These are phyloP conservation scores for Periophthalmus magnuspinnatus DNA, from an alignment of 2,797 vertebrate genomes.

Conservation along the genomic window DNA sequence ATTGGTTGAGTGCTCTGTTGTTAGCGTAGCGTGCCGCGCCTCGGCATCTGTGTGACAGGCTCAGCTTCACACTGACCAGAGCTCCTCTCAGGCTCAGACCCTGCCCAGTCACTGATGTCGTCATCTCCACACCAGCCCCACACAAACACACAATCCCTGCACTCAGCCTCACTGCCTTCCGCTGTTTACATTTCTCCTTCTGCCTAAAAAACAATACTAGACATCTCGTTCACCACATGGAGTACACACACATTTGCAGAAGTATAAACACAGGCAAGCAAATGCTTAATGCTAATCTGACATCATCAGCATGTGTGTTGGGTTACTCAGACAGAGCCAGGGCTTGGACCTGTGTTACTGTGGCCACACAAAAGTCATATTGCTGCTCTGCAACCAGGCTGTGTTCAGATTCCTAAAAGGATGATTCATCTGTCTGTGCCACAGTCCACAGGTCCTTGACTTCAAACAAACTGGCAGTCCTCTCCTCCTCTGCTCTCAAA, in stretches of 20 bases:
- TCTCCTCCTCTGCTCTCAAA: conserved; percentile 40
- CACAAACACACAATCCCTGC: conserved; percentile 57
- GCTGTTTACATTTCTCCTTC: conserved; percentile 76
- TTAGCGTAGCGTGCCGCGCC: conserved; percentile 63
- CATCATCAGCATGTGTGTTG: conserved; percentile 73
- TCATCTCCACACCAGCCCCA: conserved; percentile 39
- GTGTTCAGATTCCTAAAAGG: conserved; percentile 72
- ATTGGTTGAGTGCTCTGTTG: conserved; percentile 67
- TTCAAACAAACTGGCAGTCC: conserved; percentile 66
- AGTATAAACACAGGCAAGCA: conserved; percentile 59
- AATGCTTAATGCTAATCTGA: conserved; percentile 78
- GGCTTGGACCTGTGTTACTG: conserved; percentile 66
- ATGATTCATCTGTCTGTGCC: conserved; percentile 73
- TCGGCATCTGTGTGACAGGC: conserved; percentile 71
- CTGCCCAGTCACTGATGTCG: conserved; percentile 75
- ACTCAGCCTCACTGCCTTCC: conserved; percentile 72
- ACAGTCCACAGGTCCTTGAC: conserved; percentile 55
- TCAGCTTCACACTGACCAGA: conserved; percentile 76
- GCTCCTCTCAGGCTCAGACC: conserved; percentile 54
- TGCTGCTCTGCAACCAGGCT: conserved; percentile 64
- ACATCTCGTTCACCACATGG: conserved; percentile 61
- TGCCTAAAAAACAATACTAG: conserved; percentile 77
- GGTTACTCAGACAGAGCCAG: conserved; percentile 64
- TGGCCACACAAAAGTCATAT: conserved; percentile 72
- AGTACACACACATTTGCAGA: conserved; percentile 41